Evolutionary conservation across 2,797 vertebrate species (phyloP).

Genomic region (Rhinophrynus dorsalis): DNA sequence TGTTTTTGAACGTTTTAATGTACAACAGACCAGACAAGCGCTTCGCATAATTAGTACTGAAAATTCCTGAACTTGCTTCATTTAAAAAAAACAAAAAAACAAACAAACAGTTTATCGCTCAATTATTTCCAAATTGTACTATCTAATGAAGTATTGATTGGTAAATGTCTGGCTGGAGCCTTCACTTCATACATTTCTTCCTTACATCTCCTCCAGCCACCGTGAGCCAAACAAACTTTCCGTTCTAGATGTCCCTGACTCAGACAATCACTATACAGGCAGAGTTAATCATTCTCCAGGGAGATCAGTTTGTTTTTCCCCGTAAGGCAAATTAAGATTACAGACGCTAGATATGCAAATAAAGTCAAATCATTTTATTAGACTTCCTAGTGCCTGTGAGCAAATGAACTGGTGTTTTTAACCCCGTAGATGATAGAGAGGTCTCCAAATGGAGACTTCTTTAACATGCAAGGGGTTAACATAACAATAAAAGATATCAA

Average conservation of each 20-base stretch:
- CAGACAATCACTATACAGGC: not conserved
- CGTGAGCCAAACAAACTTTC: not conserved
- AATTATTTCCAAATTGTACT: conserved; percentile 44
- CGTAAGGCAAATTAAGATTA: conserved; percentile 10
- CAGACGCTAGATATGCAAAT: conserved; percentile 28
- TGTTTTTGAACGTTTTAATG: no score
- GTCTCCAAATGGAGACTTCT: no score
- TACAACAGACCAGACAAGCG: not conserved
- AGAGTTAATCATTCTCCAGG: not conserved
- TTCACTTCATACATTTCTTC: not conserved
- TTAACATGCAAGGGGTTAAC: no score
- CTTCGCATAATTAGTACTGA: not conserved
- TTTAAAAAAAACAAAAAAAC: no score
- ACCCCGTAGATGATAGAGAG: no score
- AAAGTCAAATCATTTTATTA: not conserved
- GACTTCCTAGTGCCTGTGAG: not conserved
- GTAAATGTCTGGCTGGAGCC: conserved; percentile 9
- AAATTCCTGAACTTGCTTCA: not conserved
- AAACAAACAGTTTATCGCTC: conserved; percentile 26
- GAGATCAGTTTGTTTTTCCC: not conserved
- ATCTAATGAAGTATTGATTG: conserved; percentile 39
- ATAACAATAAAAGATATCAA: no score
- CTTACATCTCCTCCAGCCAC: not conserved
- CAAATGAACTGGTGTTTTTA: no score
- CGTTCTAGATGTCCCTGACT: not conserved